phyloP scores from a whole-genome alignment of 2,888 invertebrate species.

The Clusia tigrina region DNA sequence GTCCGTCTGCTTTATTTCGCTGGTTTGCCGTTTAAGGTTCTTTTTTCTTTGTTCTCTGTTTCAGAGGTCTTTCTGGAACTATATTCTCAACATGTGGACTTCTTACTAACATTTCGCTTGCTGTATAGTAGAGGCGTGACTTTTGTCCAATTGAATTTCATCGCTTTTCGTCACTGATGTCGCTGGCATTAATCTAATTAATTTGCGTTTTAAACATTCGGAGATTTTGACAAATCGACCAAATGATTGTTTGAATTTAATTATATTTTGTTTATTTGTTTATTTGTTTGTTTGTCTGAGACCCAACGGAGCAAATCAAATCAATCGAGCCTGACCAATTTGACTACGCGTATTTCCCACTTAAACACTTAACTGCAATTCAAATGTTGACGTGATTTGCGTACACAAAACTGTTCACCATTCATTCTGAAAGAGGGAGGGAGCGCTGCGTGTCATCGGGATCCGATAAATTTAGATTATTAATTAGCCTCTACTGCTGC shows the following conservation, averaged over 20 bases:
- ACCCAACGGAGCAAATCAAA: background rate
- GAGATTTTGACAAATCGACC: background rate
- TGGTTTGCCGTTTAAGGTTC: no score
- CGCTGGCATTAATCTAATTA: background rate
- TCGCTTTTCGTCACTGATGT: background rate
- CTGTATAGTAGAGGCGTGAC: background rate
- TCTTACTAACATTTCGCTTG: background rate
- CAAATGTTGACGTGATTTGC: background rate
- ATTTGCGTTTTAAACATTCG: background rate
- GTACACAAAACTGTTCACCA: background rate
- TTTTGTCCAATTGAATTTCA: background rate
- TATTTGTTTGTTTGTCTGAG: background rate
- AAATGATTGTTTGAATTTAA: background rate
- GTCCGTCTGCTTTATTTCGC: no score
- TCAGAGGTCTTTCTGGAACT: no score
- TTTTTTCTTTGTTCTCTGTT: no score
- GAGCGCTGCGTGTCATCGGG: background rate
- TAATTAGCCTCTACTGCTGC: slow-evolving; percentile 2
- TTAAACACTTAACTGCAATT: background rate
- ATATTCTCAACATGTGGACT: no score
- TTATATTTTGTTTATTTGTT: no score
- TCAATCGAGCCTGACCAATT: slow-evolving; percentile 1
- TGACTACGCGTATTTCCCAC: background rate
- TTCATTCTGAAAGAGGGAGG: background rate
- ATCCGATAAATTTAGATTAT: background rate